Base-by-base conservation (phyloP, 2,113 vertebrate genomes). In the Brachyhypopomus occidentalis region DNA sequence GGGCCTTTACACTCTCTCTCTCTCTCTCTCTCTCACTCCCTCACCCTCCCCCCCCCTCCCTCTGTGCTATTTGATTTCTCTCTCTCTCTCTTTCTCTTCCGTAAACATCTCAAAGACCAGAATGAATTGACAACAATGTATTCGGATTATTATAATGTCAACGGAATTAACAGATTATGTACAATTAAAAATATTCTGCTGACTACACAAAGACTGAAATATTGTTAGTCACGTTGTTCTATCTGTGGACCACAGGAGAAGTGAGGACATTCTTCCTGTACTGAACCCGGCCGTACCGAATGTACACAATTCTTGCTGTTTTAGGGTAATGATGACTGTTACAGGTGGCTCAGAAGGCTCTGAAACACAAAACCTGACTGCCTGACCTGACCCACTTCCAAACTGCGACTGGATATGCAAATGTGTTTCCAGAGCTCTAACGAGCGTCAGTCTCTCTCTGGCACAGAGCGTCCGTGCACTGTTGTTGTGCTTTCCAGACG, bases 81-180 rank as follows among this genome's bases (percentile, higher is more conserved):
- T 6, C 81, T 60, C 19, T 80, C 82, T n/a, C n/a, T 84, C 84
- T 79, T 86, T 84, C 73, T 84, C 81, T 80, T 82, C 64, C 89
- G 84, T 66, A 45, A 59, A 56, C 64, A 64, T 27, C 41, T 73
- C 16, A 38, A 76, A 48, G 27, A 58, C 19, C 38, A 58, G 1
- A 59, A 11, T 41, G 23, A 5, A 5, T 38, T 38, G 34, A 69
- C 14, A 52, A 14, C 12, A 52, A 4, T 52, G 14, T 2, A 52
- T 52, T 14, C 9, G 2, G 45, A 14, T 52, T 52, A 52, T 52
- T 52, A 14, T 52, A 52, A 52, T 52, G 45, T 14, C 45, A 52
- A 52, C 45, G 14, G 45, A 52, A 52, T 52, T 2, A 14, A 52
- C 45, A 52, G 45, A 52, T 52, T 52, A 9, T 52, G 45, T 52